Evolutionary conservation across 2,113 vertebrate species (phyloP).

Genomic region (Hypanus sabinus): DNA sequence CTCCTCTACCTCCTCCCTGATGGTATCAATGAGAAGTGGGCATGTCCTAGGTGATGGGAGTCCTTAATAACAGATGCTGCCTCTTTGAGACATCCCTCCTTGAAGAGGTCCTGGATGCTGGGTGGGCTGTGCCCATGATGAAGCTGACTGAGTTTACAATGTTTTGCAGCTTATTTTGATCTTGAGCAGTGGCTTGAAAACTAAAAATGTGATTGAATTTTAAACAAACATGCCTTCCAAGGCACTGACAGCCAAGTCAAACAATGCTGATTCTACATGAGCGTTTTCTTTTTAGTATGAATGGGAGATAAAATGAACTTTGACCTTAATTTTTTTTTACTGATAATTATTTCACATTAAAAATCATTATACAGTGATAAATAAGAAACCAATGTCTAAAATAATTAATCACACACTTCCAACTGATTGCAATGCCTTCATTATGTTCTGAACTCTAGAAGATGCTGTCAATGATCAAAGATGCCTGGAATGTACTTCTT

Average conservation of each 20-base stretch:
- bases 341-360: slow-evolving; percentile 10
- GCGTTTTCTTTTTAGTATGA: neutral
- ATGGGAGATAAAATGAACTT: neutral
- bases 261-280: neutral
- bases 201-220: neutral
- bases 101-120: too few species aligned
- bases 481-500: slow-evolving; percentile 9
- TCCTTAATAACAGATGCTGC: too few species aligned
- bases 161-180: too few species aligned
- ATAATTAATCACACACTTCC: neutral
- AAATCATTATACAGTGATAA: neutral
- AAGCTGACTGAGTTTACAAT: too few species aligned
- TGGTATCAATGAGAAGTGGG: too few species aligned
- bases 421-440: neutral
- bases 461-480: neutral
- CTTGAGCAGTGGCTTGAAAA: neutral
- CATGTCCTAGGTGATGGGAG: too few species aligned
- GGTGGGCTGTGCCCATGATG: too few species aligned
- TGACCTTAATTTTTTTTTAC: neutral
- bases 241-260: neutral
- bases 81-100: too few species aligned
- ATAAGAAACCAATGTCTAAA: neutral
- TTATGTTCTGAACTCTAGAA: neutral
- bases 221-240: neutral
- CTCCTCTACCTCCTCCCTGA: too few species aligned